phyloP scores from a whole-genome alignment of 2,113 vertebrate species.

The Brachionichthys hirsutus region DNA sequence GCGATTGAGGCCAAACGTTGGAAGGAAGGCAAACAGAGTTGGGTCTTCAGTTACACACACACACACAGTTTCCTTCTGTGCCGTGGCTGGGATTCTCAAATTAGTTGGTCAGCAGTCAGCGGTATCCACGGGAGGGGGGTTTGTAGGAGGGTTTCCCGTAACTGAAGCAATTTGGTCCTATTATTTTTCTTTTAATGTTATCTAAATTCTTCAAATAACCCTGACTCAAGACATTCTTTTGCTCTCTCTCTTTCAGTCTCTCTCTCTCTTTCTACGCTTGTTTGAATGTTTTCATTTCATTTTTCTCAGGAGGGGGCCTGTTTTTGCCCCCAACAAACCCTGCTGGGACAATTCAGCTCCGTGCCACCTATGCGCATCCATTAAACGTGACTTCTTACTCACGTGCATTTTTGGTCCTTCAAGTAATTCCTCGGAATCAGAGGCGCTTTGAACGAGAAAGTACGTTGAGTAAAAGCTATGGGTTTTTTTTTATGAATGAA shows the following conservation, averaged over 20 bases:
- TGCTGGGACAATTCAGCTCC: not conserved
- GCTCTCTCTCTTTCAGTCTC: constrained; percentile 19
- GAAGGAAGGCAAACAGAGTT: constrained; percentile 53
- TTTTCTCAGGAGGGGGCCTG: not conserved
- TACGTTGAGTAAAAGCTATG: not conserved
- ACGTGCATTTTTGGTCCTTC: constrained; percentile 6
- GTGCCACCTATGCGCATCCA: not conserved
- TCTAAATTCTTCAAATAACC: constrained; percentile 72
- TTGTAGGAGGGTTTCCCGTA: constrained; percentile 67
- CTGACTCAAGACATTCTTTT: constrained; percentile 59
- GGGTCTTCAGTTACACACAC: constrained; percentile 28
- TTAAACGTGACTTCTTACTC: constrained; percentile 3
- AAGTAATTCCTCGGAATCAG: not conserved
- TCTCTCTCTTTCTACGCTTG: not conserved
- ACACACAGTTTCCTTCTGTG: constrained; percentile 30
- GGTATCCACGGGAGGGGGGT: constrained; percentile 49
- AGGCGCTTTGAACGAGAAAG: not conserved
- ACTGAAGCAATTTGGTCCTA: constrained; percentile 54
- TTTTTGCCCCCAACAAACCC: constrained; percentile 15
- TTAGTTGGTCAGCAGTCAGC: constrained; percentile 67
- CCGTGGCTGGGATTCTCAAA: constrained; percentile 67
- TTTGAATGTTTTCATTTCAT: constrained; percentile 21
- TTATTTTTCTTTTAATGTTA: constrained; percentile 34
- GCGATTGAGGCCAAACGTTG: constrained; percentile 59
- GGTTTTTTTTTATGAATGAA: constrained; percentile 6